Evolutionary conservation across 2,113 vertebrate genomes (phyloP).

Genomic region (Ptilorrhoa leucosticta): DNA sequence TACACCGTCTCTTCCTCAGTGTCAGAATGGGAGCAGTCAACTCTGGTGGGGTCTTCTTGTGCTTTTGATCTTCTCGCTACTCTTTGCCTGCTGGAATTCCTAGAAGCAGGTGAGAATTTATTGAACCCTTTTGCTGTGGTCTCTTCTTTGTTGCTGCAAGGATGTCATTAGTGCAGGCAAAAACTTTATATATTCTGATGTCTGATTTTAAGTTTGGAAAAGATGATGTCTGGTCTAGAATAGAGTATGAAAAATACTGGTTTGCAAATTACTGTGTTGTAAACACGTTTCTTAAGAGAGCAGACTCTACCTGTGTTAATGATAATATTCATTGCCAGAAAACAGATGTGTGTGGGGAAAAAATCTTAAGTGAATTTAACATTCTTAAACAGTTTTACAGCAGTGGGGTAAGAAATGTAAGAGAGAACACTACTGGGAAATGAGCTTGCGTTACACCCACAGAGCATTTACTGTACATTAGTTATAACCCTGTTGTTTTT

Average conservation of each 20-base stretch:
- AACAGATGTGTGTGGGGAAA: neutral
- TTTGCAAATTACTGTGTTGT: neutral
- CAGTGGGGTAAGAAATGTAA: constrained; percentile 15
- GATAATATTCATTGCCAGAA: neutral
- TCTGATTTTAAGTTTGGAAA: neutral
- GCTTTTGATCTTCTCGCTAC: neutral
- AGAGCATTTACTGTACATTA: constrained; percentile 50
- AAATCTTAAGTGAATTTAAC: neutral
- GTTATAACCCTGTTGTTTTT: constrained; percentile 52
- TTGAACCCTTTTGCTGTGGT: neutral
- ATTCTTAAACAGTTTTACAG: neutral
- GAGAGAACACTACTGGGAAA: constrained; percentile 5
- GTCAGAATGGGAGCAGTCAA: neutral
- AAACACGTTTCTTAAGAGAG: neutral
- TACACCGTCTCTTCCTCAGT: neutral
- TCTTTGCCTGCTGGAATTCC: neutral
- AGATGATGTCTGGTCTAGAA: neutral
- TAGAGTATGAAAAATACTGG: neutral
- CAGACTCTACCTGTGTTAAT: neutral
- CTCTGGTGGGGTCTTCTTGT: neutral
- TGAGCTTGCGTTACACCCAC: constrained; percentile 6
- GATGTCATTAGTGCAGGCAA: neutral
- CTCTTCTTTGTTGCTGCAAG: neutral
- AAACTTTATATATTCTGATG: neutral
- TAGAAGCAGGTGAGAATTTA: neutral